Evolutionary conservation across 2,888 invertebrate species (phyloP).

Genomic region (Taenaris catops): DNA sequence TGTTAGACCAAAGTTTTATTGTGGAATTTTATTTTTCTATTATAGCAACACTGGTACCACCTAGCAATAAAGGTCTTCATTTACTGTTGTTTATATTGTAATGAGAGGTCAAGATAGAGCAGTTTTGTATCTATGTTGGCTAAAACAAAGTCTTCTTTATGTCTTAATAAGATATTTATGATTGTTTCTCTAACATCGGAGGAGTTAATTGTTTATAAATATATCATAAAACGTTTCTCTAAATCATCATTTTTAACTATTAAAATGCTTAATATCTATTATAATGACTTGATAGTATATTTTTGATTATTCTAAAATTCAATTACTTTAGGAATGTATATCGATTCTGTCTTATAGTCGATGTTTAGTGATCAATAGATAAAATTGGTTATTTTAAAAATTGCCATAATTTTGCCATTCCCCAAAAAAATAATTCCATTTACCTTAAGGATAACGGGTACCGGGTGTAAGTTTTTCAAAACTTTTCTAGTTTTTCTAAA

Average conservation of each 20-base stretch:
- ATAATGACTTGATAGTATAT: not conserved
- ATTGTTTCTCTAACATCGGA: slow-evolving; percentile 30
- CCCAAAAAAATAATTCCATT: slow-evolving; percentile 9
- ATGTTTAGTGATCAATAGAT: too few species aligned
- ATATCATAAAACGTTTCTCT: slow-evolving; percentile 24
- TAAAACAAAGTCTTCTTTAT: slow-evolving; percentile 34
- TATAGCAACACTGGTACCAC: slow-evolving; percentile 19
- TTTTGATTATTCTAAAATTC: too few species aligned
- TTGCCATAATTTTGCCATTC: not conserved
- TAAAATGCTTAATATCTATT: slow-evolving; percentile 6
- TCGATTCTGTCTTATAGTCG: too few species aligned
- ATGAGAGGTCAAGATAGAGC: slow-evolving; percentile 22
- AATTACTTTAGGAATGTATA: too few species aligned
- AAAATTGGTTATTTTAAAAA: not conserved
- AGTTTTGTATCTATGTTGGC: slow-evolving; percentile 18
- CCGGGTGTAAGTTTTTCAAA: too few species aligned
- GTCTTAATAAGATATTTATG: slow-evolving; percentile 53
- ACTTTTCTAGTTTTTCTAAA: too few species aligned
- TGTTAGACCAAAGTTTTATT: slow-evolving; percentile 38
- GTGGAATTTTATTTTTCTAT: slow-evolving; percentile 33
- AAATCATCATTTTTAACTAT: slow-evolving; percentile 17
- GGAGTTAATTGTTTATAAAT: slow-evolving; percentile 36
- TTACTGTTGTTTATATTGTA: not conserved
- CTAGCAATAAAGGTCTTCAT: slow-evolving; percentile 18
- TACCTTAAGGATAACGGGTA: too few species aligned